phyloP scores from a whole-genome alignment of 2,797 vertebrate species.

The Sternarchorhynchus goeldii region DNA sequence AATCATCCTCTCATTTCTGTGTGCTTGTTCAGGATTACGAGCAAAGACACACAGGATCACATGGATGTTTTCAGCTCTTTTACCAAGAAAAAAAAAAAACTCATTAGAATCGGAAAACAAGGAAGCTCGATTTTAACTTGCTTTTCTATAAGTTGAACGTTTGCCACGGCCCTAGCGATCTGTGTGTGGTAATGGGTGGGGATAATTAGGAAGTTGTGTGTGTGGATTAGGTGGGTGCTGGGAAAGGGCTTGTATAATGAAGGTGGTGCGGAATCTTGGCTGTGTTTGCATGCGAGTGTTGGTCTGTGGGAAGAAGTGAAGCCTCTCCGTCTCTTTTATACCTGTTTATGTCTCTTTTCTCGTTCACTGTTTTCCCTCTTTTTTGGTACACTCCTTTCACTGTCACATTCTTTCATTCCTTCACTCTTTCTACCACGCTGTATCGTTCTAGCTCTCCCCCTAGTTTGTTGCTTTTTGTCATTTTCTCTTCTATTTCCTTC shows the following conservation, averaged over 20 bases:
- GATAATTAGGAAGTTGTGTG: slow-evolving; percentile 19
- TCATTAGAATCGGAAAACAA: neutral
- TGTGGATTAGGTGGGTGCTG: slow-evolving; percentile 13
- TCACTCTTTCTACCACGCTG: neutral
- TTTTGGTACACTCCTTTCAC: slow-evolving; percentile 4
- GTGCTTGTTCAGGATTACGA: neutral
- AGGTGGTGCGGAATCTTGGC: slow-evolving; percentile 54
- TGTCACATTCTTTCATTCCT: neutral
- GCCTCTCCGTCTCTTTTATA: slow-evolving; percentile 25
- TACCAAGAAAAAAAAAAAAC: neutral
- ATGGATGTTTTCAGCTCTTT: neutral
- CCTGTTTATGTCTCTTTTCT: neutral
- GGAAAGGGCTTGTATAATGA: slow-evolving; percentile 37
- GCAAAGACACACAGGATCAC: neutral
- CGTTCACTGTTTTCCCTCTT: slow-evolving; percentile 6
- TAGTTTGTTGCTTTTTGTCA: neutral
- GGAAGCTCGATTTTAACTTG: neutral
- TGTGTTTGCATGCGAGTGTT: slow-evolving; percentile 69
- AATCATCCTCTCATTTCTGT: neutral
- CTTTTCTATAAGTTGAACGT: neutral
- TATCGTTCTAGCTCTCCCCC: neutral
- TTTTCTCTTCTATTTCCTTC: neutral
- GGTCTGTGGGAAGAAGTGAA: slow-evolving; percentile 41
- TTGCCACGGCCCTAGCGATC: neutral
- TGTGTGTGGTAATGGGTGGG: slow-evolving; percentile 5